phyloP scores from a whole-genome alignment of 2,888 invertebrate genomes.

The Diachrysia chrysitis region DNA sequence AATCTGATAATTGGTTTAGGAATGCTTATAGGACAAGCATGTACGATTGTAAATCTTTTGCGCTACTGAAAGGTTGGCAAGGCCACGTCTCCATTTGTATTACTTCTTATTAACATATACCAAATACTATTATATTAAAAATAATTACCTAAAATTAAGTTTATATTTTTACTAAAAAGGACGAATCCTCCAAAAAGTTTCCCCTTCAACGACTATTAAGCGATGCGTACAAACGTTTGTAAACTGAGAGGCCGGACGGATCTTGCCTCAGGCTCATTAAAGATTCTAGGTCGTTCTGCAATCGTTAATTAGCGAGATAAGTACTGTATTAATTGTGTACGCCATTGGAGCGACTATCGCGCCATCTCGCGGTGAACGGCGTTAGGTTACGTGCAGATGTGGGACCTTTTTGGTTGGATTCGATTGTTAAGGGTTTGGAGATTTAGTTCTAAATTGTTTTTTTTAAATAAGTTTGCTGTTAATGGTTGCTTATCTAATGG shows the following conservation, averaged over 20 bases:
- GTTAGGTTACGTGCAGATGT: conserved; percentile 38
- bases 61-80: no score
- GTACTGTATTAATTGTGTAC: conserved; percentile 87
- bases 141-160: neutral
- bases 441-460: neutral
- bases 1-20: no score
- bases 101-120: no score
- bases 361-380: conserved; percentile 71
- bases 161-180: neutral
- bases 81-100: no score
- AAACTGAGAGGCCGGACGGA: conserved; percentile 71
- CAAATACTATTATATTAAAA: neutral
- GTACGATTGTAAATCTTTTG: no score
- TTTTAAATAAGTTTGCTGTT: no score
- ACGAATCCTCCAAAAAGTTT: conserved; percentile 39
- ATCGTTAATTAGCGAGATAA: conserved; percentile 88
- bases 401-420: conserved; percentile 7
- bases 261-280: conserved; percentile 87
- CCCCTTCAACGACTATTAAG: conserved; percentile 28
- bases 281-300: conserved; percentile 88
- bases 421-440: conserved; percentile 14
- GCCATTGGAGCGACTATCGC: conserved; percentile 83
- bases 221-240: conserved; percentile 56
- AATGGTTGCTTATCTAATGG: no score
- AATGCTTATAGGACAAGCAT: no score